Evolutionary conservation across 1,140 invertebrate genomes (phyloP).

Genomic region (Formica exsecta): DNA sequence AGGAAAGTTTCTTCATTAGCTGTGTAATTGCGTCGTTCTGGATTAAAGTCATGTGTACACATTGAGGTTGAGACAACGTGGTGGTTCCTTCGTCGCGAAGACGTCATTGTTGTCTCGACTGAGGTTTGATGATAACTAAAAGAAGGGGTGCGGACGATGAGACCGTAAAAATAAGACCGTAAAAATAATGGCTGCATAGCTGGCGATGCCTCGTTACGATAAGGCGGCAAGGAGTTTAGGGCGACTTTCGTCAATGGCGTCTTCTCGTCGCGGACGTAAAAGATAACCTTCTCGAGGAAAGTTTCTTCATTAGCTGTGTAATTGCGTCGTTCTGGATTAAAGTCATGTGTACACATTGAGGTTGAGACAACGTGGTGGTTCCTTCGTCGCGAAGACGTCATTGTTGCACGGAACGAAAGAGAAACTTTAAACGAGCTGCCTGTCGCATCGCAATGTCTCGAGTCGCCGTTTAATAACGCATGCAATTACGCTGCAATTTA

Average conservation of each 20-base stretch:
- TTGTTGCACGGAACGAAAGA: constrained; percentile 63
- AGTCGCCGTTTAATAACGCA: constrained; percentile 66
- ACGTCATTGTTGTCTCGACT: constrained; percentile 21
- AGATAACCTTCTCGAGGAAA: constrained; percentile 71
- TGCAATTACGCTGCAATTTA: constrained; percentile 71
- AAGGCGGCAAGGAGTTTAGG: constrained; percentile 61
- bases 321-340: constrained; percentile 71
- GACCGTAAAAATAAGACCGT: constrained; percentile 58
- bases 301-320: constrained; percentile 73
- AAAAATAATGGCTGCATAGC: constrained; percentile 36
- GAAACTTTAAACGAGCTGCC: constrained; percentile 71
- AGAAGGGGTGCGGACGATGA: background rate
- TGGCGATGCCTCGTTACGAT: constrained; percentile 61
- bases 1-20: constrained; percentile 74
- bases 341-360: constrained; percentile 54
- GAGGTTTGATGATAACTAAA: constrained; percentile 8
- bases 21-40: constrained; percentile 74
- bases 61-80: constrained; percentile 49
- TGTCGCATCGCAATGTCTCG: constrained; percentile 23
- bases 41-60: constrained; percentile 68
- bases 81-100: too few relatives aligned
- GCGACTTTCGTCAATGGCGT: constrained; percentile 46
- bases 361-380: constrained; percentile 46
- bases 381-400: constrained; percentile 45
- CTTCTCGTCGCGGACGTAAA: constrained; percentile 47